Base-by-base conservation (phyloP, 2,888 invertebrate species). In the Drosophila pseudotakahashii region DNA sequence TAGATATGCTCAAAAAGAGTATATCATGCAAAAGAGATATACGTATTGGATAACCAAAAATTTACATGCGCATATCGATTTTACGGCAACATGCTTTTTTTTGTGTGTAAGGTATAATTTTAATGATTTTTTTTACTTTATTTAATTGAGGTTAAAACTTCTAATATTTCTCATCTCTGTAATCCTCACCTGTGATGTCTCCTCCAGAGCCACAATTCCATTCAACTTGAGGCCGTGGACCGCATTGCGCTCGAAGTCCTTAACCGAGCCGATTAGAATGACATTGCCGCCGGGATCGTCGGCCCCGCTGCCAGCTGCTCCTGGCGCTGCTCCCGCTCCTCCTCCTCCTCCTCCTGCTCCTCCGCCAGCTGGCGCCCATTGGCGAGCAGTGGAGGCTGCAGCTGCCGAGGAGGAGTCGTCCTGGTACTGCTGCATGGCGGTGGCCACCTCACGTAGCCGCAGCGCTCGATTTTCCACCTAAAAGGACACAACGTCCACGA, bases 401-500 rank as follows among this genome's bases (percentile, higher is more conserved):
- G 84, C 76, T 42, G 88, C 79, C 32, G 89, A 79, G 23, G 83
- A 75, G 62, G 66, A 67, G 34, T 92, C 92, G 79, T 93, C 93
- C 79, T 92, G 91, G 77, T 93, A 93, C 74, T 91, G 91, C 76
- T 91, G 91, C 78, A 92, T 91, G 53, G 92, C 91, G 54, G 92
- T 92, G 73, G 90, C 92, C 71, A 90, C 91, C 85, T 93, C 93
- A 59, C 93, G 90, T 48, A 97, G 93, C 72, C 97, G 94, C 73
- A 97, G 93, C 1, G 97, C 97, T 92, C 96, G 94, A 93, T 97
- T 97, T 93, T 97, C 97, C 93, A 95, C 95, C 96, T 96, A 61
- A 93, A 93, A 74, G 78, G 79, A 67, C 75, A 69, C 48, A 63
- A 6, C 32, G 79, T 67, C 67, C 62, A 63, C 63, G 30, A 9